Conservation (phyloP, 2,113 vertebrate species). For the Lagopus muta region DNA sequence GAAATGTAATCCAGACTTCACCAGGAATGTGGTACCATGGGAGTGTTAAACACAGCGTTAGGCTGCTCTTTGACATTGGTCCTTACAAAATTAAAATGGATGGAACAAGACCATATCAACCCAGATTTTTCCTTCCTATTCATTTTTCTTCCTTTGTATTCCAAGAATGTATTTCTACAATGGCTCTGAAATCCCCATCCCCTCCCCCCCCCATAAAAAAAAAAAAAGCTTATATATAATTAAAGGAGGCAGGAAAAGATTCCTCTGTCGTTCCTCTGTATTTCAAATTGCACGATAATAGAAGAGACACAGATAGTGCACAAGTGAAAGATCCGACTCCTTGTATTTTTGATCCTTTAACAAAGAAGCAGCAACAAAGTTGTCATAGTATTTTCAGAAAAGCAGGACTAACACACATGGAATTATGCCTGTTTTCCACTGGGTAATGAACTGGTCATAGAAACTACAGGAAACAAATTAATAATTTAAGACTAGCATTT, state of each 20-base stretch:
- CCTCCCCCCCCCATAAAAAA: no score
- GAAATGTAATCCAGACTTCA: conserved; percentile 44
- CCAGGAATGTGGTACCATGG: no score
- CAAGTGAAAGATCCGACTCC: background rate
- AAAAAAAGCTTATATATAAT: background rate
- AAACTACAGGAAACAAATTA: conserved; percentile 33
- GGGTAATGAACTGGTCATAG: background rate
- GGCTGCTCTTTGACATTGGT: background rate
- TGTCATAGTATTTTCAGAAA: conserved; percentile 70
- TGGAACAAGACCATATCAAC: background rate
- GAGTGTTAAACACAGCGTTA: background rate
- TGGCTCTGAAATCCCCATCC: no score
- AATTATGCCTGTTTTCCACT: conserved; percentile 38
- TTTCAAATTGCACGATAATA: background rate
- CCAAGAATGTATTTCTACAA: no score
- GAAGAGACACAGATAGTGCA: background rate
- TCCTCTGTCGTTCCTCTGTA: background rate
- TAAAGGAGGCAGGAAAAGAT: background rate
- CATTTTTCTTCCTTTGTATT: background rate
- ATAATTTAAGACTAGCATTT: conserved; percentile 27
- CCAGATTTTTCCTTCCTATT: background rate
- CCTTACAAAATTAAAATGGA: conserved; percentile 33
- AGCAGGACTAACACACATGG: conserved; percentile 11
- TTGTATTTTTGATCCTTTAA: conserved; percentile 30
- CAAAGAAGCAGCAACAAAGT: conserved; percentile 48